Conservation (phyloP, 2,797 vertebrate genomes). For the Artibeus lituratus region DNA sequence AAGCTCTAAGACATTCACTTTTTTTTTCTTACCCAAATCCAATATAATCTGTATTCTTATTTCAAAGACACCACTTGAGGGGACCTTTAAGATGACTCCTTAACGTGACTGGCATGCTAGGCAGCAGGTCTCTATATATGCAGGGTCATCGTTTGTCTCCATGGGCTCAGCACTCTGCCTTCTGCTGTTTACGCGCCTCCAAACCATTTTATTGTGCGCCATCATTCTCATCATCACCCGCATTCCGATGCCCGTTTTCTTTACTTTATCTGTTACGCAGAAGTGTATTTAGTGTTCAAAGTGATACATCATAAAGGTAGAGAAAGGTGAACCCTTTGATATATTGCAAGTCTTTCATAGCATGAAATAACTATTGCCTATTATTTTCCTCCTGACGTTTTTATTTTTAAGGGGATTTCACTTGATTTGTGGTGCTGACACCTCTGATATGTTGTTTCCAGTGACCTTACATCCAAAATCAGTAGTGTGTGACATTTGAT, state of each 20-base stretch:
- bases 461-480: conserved; percentile 88
- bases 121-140: neutral
- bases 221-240: conserved; percentile 62
- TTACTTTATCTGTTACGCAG: conserved; percentile 80
- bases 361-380: conserved; percentile 88
- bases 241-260: conserved; percentile 68
- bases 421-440: conserved; percentile 86
- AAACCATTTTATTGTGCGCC: conserved; percentile 57
- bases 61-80: neutral
- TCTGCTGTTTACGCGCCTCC: conserved; percentile 46
- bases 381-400: conserved; percentile 87
- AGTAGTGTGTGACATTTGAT: conserved; percentile 86
- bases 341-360: conserved; percentile 83
- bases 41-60: conserved; percentile 42
- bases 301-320: conserved; percentile 81
- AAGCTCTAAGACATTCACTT: neutral
- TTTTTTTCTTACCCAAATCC: neutral
- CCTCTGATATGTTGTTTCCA: conserved; percentile 86
- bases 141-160: conserved; percentile 46
- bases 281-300: conserved; percentile 78
- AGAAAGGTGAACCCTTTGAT: conserved; percentile 84
- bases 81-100: conserved; percentile 53
- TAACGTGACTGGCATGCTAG: conserved; percentile 1
- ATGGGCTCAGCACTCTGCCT: conserved; percentile 64
- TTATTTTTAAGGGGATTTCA: conserved; percentile 87